Evolutionary conservation across 2,113 vertebrate species (phyloP).

Genomic region (Macaca fascicularis): T2T-MFA8v1.1 NC_088378.1:165711001-165711500

Average conservation of each 20-base stretch:
- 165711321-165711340: slow-evolving; percentile 97
- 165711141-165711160: not conserved
- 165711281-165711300: slow-evolving; percentile 95
- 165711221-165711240: not conserved
- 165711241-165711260: slow-evolving; percentile 92
- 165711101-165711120: not conserved
- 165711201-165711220: not conserved
- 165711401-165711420: not conserved
- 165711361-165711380: not conserved
- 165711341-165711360: slow-evolving; percentile 91
- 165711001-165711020: not conserved
- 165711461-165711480: not conserved
- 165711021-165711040: not conserved
- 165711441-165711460: not conserved
- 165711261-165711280: slow-evolving; percentile 95
- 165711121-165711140: not conserved
- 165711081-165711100: not conserved
- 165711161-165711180: not conserved
- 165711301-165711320: slow-evolving; percentile 99
- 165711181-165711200: not conserved
- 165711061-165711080: not conserved
- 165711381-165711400: slow-evolving; percentile 18
- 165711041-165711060: not conserved
- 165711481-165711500: not conserved
- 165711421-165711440: not conserved